Percentiles rank a stretch among this genome's conserved stretches.
phyloP scores from a whole-genome alignment of 2,888 invertebrate species.

The Hypselothyrea guttata region DNA sequence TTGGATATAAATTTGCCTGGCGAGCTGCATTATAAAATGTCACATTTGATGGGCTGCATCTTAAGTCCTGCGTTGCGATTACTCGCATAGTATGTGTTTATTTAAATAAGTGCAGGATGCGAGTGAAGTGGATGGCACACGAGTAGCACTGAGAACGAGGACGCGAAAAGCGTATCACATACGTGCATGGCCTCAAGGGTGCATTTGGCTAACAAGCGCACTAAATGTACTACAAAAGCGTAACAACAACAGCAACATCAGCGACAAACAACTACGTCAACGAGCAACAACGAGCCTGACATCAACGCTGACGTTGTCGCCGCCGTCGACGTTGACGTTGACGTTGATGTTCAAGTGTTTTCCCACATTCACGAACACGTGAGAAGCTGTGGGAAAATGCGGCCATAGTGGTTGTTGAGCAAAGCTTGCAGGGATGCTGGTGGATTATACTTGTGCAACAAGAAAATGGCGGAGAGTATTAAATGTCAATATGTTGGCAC shows the following conservation, averaged over 20 bases:
- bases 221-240: conserved; percentile 67
- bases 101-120: conserved; percentile 35
- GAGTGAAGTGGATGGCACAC: neutral
- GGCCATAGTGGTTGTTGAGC: neutral
- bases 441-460: conserved; percentile 5
- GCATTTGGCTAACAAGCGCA: conserved; percentile 71
- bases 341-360: conserved; percentile 47
- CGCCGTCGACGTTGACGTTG: conserved; percentile 24
- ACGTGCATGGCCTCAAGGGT: conserved; percentile 60
- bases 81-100: conserved; percentile 22
- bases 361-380: conserved; percentile 19
- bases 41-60: conserved; percentile 8
- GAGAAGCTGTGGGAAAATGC: conserved; percentile 5
- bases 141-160: neutral
- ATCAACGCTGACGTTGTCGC: conserved; percentile 27
- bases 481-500: conserved; percentile 22
- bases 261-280: conserved; percentile 3
- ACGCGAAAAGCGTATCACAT: conserved; percentile 23
- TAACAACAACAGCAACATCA: conserved; percentile 24
- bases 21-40: conserved; percentile 15
- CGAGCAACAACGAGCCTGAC: conserved; percentile 19
- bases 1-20: conserved; percentile 23
- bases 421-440: neutral
- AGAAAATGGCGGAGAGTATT: conserved; percentile 14
- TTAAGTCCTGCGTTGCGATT: conserved; percentile 1